phyloP scores from a whole-genome alignment of 2,113 vertebrate species.

The Microtus oregoni region DNA sequence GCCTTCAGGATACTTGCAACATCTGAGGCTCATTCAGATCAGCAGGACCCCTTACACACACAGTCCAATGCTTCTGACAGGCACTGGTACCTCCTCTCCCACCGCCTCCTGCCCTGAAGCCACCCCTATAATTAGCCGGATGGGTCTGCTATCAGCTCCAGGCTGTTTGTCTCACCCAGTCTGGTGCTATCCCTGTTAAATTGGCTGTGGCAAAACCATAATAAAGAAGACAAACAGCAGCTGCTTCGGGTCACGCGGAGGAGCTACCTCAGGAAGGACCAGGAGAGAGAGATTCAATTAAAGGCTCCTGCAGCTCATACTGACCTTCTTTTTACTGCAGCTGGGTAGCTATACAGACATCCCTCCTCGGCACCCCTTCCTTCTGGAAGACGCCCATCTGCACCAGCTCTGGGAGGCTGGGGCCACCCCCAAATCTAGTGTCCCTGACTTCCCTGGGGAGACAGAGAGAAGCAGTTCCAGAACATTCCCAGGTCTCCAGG shows the following conservation, averaged over 20 bases:
- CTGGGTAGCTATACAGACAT: constrained; percentile 47
- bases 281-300: constrained; percentile 19
- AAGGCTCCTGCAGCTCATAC: background rate
- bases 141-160: background rate
- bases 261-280: background rate
- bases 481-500: fast-evolving
- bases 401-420: fast-evolving
- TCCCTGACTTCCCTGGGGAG: background rate
- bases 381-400: background rate
- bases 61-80: background rate
- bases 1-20: background rate
- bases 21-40: fast-evolving
- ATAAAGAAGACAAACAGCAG: constrained; percentile 42
- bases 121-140: constrained; percentile 15
- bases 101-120: background rate
- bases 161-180: background rate
- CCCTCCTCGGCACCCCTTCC: background rate
- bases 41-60: background rate
- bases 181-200: background rate
- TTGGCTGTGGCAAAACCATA: background rate
- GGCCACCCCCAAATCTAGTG: too few species aligned
- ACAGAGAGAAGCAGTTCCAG: background rate
- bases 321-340: fast-evolving
- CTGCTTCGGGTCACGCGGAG: background rate
- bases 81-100: background rate